Percentiles rank a stretch among this genome's conserved stretches.
These are phyloP conservation scores for Andrena praecox DNA, from an alignment of 2,888 invertebrate species.

Conservation along the genomic window DNA sequence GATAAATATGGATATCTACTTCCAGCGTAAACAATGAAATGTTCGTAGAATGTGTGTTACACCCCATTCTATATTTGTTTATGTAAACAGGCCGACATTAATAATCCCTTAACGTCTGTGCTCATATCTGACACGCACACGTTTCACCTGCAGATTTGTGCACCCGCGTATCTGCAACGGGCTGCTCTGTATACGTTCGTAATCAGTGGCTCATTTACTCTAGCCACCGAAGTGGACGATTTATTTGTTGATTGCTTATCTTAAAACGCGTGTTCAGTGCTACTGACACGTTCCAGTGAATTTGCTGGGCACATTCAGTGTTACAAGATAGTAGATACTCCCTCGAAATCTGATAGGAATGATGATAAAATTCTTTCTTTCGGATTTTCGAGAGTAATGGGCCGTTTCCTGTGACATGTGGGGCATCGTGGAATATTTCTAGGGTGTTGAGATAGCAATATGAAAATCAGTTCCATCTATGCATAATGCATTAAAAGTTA, in stretches of 20 bases:
- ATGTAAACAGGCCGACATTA: background rate
- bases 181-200: background rate
- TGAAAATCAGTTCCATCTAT: no score
- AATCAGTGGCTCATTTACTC: constrained; percentile 5
- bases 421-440: no score
- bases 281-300: background rate
- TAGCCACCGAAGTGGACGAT: constrained; percentile 5
- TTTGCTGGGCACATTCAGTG: background rate
- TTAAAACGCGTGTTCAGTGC: background rate
- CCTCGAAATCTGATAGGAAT: background rate
- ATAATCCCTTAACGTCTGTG: constrained; percentile 6
- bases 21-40: background rate
- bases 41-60: background rate
- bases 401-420: no score
- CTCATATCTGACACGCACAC: background rate
- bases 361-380: background rate
- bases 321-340: background rate
- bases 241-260: constrained; percentile 6
- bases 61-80: constrained; percentile 5
- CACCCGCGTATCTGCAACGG: background rate
- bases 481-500: no score
- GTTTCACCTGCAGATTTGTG: constrained; percentile 1
- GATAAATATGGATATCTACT: background rate
- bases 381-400: no score
- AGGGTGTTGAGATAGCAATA: no score